Evolutionary conservation across 2,797 vertebrate species (phyloP).

Genomic region (Natrix natrix): DNA sequence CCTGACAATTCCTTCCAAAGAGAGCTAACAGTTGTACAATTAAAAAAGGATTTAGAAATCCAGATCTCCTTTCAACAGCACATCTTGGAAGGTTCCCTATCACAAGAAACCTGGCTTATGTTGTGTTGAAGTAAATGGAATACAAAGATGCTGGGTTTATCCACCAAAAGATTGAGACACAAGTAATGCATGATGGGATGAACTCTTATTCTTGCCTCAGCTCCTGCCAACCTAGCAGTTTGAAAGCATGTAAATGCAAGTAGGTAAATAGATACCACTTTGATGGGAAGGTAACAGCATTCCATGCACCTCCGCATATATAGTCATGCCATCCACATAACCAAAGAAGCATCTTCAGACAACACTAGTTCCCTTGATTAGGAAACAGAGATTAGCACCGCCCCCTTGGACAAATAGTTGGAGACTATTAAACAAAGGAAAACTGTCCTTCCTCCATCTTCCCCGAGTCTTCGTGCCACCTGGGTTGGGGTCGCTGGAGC

Average conservation of each 20-base stretch:
- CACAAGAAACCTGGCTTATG: not conserved
- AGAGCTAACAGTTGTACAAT: not conserved
- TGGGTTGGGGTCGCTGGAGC: no score
- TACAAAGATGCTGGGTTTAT: not conserved
- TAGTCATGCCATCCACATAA: not conserved
- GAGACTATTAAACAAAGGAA: not conserved
- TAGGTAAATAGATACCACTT: no score
- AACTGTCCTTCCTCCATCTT: no score
- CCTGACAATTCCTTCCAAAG: not conserved
- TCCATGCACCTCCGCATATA: not conserved
- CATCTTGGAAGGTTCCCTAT: no score
- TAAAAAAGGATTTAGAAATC: no score
- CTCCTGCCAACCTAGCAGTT: not conserved
- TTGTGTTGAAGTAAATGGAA: not conserved
- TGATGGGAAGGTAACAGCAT: not conserved
- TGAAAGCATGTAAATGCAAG: not conserved
- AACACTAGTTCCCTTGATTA: not conserved
- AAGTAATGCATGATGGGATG: not conserved
- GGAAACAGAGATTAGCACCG: not conserved
- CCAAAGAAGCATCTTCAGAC: not conserved
- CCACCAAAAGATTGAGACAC: not conserved
- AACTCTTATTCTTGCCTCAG: not conserved
- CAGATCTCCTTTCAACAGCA: not conserved
- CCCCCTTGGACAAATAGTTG: not conserved
- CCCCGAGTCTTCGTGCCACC: no score